These are phyloP conservation scores for Dendrolimus punctatus DNA, from an alignment of 1,140 invertebrate genomes.

Conservation along the genomic window DNA sequence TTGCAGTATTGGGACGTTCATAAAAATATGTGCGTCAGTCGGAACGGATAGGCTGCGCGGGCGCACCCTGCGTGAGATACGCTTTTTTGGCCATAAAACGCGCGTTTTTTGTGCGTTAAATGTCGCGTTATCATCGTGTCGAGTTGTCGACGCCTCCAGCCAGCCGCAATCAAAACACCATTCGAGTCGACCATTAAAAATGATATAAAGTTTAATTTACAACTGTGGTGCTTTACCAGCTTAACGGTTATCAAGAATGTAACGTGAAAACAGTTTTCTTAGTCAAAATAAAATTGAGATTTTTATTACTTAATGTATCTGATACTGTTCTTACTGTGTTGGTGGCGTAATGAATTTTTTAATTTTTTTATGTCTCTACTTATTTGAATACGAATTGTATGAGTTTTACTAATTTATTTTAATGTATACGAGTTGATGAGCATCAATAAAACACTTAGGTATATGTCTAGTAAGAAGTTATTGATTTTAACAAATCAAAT, in stretches of 20 bases:
- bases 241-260: constrained; percentile 64
- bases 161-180: constrained; percentile 68
- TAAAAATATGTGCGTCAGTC: constrained; percentile 32
- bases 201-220: constrained; percentile 72
- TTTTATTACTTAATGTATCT: constrained; percentile 42
- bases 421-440: too few species aligned
- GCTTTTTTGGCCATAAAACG: constrained; percentile 56
- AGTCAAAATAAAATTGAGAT: constrained; percentile 43
- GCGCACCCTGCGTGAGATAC: constrained; percentile 26
- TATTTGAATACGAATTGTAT: too few species aligned
- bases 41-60: constrained; percentile 11
- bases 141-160: constrained; percentile 69
- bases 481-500: too few species aligned
- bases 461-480: too few species aligned
- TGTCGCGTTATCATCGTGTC: constrained; percentile 65
- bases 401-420: too few species aligned
- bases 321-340: neutral
- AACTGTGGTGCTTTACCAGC: constrained; percentile 45
- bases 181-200: constrained; percentile 66
- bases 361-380: neutral
- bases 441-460: too few species aligned
- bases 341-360: constrained; percentile 1
- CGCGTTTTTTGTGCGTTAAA: constrained; percentile 61
- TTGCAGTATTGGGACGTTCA: constrained; percentile 53
- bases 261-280: constrained; percentile 57